These are phyloP conservation scores for Stictonetta naevosa DNA, from an alignment of 2,113 vertebrate species.

Conservation along the genomic window DNA sequence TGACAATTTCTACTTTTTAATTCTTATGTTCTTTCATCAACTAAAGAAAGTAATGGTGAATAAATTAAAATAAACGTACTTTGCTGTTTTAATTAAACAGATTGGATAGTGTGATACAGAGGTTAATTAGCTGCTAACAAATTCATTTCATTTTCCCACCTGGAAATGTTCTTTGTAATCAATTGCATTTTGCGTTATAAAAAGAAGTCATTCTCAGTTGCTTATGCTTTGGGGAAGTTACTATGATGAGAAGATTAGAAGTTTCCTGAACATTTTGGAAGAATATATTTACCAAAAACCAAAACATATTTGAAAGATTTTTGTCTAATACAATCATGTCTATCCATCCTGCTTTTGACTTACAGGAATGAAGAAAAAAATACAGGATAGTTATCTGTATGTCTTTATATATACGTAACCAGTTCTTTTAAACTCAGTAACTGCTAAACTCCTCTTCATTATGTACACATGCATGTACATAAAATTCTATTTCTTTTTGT, in stretches of 20 bases:
- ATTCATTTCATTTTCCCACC: constrained; percentile 69
- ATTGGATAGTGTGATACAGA: constrained; percentile 45
- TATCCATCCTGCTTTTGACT: not conserved
- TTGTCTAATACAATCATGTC: not conserved
- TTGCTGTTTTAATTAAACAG: constrained; percentile 41
- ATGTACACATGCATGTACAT: not conserved
- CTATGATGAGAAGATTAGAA: constrained; percentile 50
- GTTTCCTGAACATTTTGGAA: constrained; percentile 29
- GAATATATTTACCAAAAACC: not conserved
- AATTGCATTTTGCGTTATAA: constrained; percentile 25
- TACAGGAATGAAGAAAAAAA: not conserved
- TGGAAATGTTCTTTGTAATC: constrained; percentile 67
- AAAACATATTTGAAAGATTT: not conserved
- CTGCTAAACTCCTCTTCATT: not conserved
- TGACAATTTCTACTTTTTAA: not conserved
- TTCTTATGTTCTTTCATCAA: not conserved
- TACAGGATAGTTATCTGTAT: not conserved
- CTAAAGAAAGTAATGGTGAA: constrained; percentile 7
- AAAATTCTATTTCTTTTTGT: not conserved
- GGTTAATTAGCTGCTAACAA: constrained; percentile 75
- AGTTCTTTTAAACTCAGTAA: not conserved
- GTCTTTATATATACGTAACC: not conserved
- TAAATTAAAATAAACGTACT: not conserved
- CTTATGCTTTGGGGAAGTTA: constrained; percentile 24
- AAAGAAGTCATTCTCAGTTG: not conserved